These are phyloP conservation scores for Drosophila pectinifera DNA, from an alignment of 1,140 invertebrate species.

Conservation along the genomic window DNA sequence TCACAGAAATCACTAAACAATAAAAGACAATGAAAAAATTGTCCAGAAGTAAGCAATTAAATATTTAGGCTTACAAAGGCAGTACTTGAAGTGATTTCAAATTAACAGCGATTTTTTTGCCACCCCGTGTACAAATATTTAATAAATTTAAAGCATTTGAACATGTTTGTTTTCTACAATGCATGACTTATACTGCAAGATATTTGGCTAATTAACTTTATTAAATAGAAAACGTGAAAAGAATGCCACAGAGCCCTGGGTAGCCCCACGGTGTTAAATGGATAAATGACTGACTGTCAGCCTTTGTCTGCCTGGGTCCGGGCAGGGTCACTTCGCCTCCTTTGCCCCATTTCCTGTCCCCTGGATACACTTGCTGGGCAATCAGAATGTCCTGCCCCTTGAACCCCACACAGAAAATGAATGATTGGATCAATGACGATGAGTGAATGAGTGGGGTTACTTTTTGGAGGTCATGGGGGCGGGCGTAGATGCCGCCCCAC, in stretches of 20 bases:
- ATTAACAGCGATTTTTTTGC: too few species aligned
- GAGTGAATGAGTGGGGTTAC: slow-evolving; percentile 46
- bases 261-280: slow-evolving; percentile 14
- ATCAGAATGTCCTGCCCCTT: slow-evolving; percentile 50
- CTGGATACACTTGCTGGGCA: slow-evolving; percentile 38
- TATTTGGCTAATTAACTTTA: not conserved
- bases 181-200: too few species aligned
- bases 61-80: not conserved
- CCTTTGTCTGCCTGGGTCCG: slow-evolving; percentile 11
- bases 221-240: not conserved
- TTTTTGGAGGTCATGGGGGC: slow-evolving; percentile 23
- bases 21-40: not conserved
- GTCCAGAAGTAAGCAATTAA: not conserved
- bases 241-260: not conserved
- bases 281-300: slow-evolving; percentile 29
- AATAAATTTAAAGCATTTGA: not conserved
- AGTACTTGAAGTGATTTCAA: too few species aligned
- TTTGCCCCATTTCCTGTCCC: not conserved
- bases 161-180: not conserved
- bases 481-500: slow-evolving; percentile 12
- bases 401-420: slow-evolving; percentile 49
- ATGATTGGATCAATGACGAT: slow-evolving; percentile 75
- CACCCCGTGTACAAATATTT: too few species aligned
- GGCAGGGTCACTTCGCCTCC: slow-evolving; percentile 4
- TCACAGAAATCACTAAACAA: too few species aligned